phyloP scores from a whole-genome alignment of 2,888 invertebrate species.

The Drosophila hawaiiensis region DNA sequence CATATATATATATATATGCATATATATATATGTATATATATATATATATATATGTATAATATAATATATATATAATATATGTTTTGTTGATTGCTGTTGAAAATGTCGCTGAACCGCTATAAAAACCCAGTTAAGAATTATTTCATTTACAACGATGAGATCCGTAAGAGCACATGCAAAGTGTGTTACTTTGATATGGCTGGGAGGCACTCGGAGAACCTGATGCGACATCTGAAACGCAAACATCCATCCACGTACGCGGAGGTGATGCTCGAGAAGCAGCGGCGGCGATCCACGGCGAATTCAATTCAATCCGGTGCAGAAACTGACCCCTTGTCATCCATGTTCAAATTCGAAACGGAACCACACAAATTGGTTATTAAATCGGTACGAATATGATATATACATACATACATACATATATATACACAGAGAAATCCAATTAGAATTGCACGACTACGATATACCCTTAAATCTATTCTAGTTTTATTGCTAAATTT shows the following conservation, averaged over 20 bases:
- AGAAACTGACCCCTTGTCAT: conserved; percentile 37
- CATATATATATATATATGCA: neutral
- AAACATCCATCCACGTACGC: conserved; percentile 54
- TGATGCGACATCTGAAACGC: conserved; percentile 65
- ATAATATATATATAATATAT: neutral
- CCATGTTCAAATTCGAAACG: conserved; percentile 57
- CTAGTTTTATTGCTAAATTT: neutral
- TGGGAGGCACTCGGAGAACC: conserved; percentile 66
- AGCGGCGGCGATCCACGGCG: conserved; percentile 27
- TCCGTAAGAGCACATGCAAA: conserved; percentile 63
- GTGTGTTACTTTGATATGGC: conserved; percentile 61
- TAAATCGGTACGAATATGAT: conserved; percentile 49
- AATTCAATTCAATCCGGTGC: conserved; percentile 35
- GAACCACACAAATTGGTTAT: conserved; percentile 52
- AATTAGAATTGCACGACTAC: neutral
- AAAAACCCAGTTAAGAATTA: conserved; percentile 61
- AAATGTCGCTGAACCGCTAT: conserved; percentile 48
- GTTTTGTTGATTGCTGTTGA: neutral
- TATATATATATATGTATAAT: no score
- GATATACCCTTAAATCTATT: neutral
- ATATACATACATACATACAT: neutral
- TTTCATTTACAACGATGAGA: conserved; percentile 62
- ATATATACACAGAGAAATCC: neutral
- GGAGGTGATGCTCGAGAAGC: conserved; percentile 44
- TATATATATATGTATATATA: neutral